Evolutionary conservation across 1,140 invertebrate species (phyloP).

Genomic region (Cepaea nemoralis): DNA sequence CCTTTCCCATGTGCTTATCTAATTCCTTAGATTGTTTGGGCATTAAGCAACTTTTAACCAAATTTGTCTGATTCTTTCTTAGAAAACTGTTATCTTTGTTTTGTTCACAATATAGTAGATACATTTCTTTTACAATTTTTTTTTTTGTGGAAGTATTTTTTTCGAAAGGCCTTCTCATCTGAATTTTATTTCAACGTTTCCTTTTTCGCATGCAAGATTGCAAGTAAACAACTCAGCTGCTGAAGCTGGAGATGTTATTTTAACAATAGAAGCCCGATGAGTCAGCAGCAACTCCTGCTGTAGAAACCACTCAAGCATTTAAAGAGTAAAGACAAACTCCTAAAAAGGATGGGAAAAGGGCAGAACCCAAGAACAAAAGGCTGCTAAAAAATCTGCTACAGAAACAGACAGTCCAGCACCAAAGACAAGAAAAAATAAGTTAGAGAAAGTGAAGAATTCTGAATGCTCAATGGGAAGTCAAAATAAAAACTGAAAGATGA

Average conservation of each 20-base stretch:
- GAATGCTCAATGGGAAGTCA: not conserved
- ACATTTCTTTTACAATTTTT: no score
- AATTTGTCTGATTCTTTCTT: no score
- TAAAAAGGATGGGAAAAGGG: not conserved
- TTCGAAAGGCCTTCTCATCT: no score
- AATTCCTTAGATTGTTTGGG: no score
- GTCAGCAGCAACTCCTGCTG: not conserved
- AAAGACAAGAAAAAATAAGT: not conserved
- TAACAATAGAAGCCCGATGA: not conserved
- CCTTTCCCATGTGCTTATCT: no score
- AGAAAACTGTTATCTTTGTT: no score
- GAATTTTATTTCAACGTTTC: no score
- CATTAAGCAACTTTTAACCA: no score
- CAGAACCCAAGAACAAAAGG: not conserved
- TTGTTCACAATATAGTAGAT: no score
- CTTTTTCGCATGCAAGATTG: no score
- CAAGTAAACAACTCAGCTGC: not conserved
- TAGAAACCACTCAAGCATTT: not conserved
- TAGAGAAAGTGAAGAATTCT: not conserved
- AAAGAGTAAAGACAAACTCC: not conserved
- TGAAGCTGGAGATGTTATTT: not conserved
- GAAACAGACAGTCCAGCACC: not conserved
- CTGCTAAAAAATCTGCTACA: not conserved
- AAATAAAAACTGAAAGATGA: not conserved
- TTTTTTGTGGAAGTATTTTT: no score